Evolutionary conservation across 2,888 invertebrate genomes (phyloP).

Genomic region (Drosophila anomelani): DNA sequence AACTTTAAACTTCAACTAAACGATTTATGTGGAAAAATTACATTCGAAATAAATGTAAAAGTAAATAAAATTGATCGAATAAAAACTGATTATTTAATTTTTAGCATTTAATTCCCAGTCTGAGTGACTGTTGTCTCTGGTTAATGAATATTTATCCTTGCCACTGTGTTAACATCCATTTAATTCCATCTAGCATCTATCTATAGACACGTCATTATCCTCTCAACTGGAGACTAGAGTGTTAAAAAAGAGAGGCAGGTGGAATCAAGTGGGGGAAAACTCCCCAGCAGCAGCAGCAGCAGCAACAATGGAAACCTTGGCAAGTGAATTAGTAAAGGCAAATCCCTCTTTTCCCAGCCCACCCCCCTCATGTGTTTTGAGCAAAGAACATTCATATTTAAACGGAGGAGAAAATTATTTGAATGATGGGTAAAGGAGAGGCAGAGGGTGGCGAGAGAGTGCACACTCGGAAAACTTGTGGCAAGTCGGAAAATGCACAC

Average conservation of each 20-base stretch:
- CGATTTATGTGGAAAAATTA: neutral
- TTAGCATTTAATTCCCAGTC: too few species aligned
- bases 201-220: neutral
- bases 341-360: neutral
- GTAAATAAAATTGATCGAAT: too few species aligned
- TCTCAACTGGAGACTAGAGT: neutral
- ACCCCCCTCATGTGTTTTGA: conserved; percentile 15
- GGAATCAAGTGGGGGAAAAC: neutral
- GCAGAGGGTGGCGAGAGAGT: too few species aligned
- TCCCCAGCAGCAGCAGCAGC: neutral
- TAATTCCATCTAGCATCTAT: conserved; percentile 12
- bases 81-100: neutral
- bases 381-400: conserved; percentile 62
- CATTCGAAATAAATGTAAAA: neutral
- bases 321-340: conserved; percentile 48
- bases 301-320: conserved; percentile 32
- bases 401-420: conserved; percentile 55
- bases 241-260: neutral
- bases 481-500: neutral
- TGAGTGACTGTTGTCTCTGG: neutral
- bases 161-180: conserved; percentile 23
- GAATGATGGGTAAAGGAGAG: conserved; percentile 3
- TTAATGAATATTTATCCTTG: conserved; percentile 3
- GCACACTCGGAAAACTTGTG: conserved; percentile 2
- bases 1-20: neutral